Base-by-base conservation (phyloP, 2,113 vertebrate genomes). In the Arenaria interpres region DNA sequence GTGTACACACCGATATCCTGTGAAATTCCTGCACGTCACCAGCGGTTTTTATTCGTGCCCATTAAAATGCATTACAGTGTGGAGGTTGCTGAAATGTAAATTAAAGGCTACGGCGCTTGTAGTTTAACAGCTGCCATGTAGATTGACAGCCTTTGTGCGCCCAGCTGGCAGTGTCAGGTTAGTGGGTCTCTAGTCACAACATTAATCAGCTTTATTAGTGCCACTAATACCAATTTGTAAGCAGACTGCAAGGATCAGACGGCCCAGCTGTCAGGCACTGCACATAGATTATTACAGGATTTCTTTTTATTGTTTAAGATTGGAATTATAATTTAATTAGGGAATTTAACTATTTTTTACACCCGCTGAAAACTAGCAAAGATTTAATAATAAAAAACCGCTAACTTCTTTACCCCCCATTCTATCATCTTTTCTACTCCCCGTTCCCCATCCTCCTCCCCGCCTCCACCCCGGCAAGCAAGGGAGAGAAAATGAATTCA, bases 201-300 rank as follows among this genome's bases (percentile, higher is more conserved):
- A 98, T 98, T 99, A 99, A 99, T 99, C 99, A 99, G 99, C 98
- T 99, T 99, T 99, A 98, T 99, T 99, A 99, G 98, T 98, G 97
- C 98, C 98, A 98, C 98, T 99, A 99, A 99, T 99, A 98, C 99
- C 98, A 99, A 98, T 99, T 98, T 98, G 98, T 98, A 97, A 98
- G 98, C 98, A 98, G 99, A 98, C 99, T 98, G 97, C 95, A 96
- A 98, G 98, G 98, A 99, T 99, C 99, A 99, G 99, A 99, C 98
- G 96, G 98, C 97, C 98, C 99, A 99, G 99, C 99, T 99, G 99
- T 99, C 99, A 98, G 97, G 98, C 97, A 98, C 98, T 97, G 87
- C 84, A 93, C 97, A 94, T 96, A 98, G 97, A 98, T 98, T 97
- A 97, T 97, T 95, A 88, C 96, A 96, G 94, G 96, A 97, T 98